Percentiles rank a stretch among this genome's conserved stretches.
Conservation (phyloP, 2,888 invertebrate genomes). For the Melieria picta region DNA sequence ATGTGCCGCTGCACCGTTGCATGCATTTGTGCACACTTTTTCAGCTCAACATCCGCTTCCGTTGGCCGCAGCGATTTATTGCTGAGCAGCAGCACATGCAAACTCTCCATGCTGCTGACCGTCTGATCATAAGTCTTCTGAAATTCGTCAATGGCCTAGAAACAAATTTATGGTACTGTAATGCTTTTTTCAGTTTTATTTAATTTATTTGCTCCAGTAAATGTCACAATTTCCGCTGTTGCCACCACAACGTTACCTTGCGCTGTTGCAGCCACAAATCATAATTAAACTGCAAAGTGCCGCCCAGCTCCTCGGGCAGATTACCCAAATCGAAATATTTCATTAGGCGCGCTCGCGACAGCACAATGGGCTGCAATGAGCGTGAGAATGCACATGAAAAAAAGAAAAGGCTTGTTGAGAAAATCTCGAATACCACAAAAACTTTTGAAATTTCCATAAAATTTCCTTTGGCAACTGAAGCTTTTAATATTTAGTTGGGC, state of each 20-base stretch:
- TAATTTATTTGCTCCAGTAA: not conserved
- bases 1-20: conserved; percentile 67
- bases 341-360: conserved; percentile 75
- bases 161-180: not conserved
- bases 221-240: no score
- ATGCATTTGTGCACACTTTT: conserved; percentile 69
- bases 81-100: conserved; percentile 70
- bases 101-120: conserved; percentile 71
- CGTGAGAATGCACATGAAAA: conserved; percentile 34
- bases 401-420: conserved; percentile 25
- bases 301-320: conserved; percentile 78
- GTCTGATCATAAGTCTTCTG: conserved; percentile 71
- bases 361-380: conserved; percentile 72
- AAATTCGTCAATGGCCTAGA: conserved; percentile 71
- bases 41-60: conserved; percentile 70
- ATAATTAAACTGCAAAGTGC: conserved; percentile 77
- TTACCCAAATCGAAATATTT: conserved; percentile 76
- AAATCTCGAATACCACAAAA: conserved; percentile 4
- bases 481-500: not conserved
- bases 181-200: conserved; percentile 4
- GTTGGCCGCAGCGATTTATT: conserved; percentile 69
- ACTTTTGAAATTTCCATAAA: conserved; percentile 16
- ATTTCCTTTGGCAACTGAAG: not conserved
- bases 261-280: conserved; percentile 79
- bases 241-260: conserved; percentile 69